phyloP scores from a whole-genome alignment of 2,888 invertebrate species.

The Sepioteuthis lessoniana region DNA sequence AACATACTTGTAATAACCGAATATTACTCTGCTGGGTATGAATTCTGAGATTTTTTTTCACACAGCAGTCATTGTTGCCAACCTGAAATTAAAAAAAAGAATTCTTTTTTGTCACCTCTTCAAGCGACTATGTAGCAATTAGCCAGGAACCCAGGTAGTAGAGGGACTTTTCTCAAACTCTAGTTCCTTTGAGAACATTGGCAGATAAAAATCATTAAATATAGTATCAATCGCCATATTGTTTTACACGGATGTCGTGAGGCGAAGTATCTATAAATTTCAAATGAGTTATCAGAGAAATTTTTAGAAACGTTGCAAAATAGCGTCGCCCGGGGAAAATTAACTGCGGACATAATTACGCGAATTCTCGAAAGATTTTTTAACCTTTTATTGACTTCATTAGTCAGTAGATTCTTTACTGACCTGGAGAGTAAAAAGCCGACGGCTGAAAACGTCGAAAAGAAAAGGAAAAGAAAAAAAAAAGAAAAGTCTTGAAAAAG shows the following conservation, averaged over 20 bases:
- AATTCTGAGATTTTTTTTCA: too few species aligned
- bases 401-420: not conserved
- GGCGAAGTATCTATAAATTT: not conserved
- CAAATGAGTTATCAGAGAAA: not conserved
- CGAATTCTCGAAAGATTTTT: not conserved
- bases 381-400: not conserved
- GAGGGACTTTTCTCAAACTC: not conserved
- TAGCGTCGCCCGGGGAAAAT: not conserved
- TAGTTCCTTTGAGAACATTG: not conserved
- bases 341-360: not conserved
- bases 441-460: not conserved
- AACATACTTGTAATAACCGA: too few species aligned
- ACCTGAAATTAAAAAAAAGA: too few species aligned
- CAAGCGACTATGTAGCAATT: too few species aligned
- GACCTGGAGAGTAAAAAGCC: not conserved
- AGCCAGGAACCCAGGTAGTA: too few species aligned
- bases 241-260: not conserved
- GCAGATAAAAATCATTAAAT: not conserved
- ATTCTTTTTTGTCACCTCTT: too few species aligned
- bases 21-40: too few species aligned
- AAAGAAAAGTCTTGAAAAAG: too few species aligned
- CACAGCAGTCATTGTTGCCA: too few species aligned
- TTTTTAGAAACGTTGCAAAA: not conserved
- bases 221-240: not conserved
- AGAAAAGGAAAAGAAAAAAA: not conserved